Base-by-base conservation (phyloP, 2,888 invertebrate genomes). In the Euphydryas editha region DNA sequence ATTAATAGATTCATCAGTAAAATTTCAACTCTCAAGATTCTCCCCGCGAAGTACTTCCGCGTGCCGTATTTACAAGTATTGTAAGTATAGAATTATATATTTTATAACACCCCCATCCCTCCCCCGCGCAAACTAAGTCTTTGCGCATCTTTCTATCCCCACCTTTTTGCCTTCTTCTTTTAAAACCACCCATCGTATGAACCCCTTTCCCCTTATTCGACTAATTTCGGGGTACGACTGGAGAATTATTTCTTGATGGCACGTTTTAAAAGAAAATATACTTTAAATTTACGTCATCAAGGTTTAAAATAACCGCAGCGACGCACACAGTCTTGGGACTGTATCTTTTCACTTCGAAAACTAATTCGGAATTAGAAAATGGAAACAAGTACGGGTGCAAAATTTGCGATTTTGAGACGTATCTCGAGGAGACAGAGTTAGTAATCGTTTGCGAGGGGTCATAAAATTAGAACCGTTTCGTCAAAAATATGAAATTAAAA, bases 81-180 rank as follows among this genome's bases (percentile, higher is more conserved):
- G 92, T 92, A 92, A 92, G 92, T 92, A 92, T 92, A 92, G 92
- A 92, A 92, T 92, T 92, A 92, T 92, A 92, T 92, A 92, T 92
- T 92, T 92, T 92, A 92, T 92, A 92, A 92, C 91, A 84, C 90
- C 89, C 81, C 80, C 75, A 71, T 74, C 76, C 68, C 73, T 36
- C 80, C 80, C 88, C 88, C 89, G 83, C 88, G 88, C 90, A 87
- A 92, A 92, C 92, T 92, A 92, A 92, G 92, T 92, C 92, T 92
- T 91, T 92, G 92, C 92, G 92, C 92, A 92, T 92, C 92, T 92
- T 92, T 92, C 92, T 91, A 90, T 90, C 91, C 86, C 92, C 92
- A 88, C 92, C 90, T 92, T 92, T 92, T 92, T 92, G 91, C 88
- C 88, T 86, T 86, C 90, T 91, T 92, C 92, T 92, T 92, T 92